Base-by-base conservation (phyloP, 1,140 invertebrate species). In the Andricus grossulariae region DNA sequence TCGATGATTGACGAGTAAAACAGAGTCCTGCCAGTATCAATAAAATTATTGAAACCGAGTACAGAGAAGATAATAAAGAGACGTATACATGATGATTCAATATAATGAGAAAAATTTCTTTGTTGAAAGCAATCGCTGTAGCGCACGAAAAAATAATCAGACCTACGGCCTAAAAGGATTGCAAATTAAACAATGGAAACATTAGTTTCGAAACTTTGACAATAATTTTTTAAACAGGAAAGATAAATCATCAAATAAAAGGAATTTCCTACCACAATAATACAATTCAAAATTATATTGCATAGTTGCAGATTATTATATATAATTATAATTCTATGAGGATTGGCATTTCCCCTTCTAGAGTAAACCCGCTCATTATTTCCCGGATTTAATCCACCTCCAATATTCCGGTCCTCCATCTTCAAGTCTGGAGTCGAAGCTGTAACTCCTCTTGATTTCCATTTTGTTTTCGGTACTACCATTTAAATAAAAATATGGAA, bases 201-300 rank as follows among this genome's bases (percentile, higher is more conserved):
- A 32, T 5, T 32, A 54, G 6, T 54, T 54, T 18, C 18, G 19
- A 8, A 45, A 45, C 8, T 45, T 45, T 0, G 10, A 45, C 39
- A 10, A 8, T 45, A 45, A 11, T 11, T 45, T 10, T 11, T 45
- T 11, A 45, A 45, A 11, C 39, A 45, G 7, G 39, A 45, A 45
- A 45, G 10, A 45, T 10, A 54, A 54, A 5, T 54, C 4, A n/a
- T 54, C 7, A 0, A 18, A 54, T 54, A 54, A 54, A 54, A 54
- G 10, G 4, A 54, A 4, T 18, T 18, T 54, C n/a, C 18, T 54
- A 54, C 52, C 52, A 54, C n/a, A 19, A 54, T 54, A 18, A 54
- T 18, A 54, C 52, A 54, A 54, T 54, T 54, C 52, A 54, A 18
- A n/a, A 54, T 54, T 18, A 54, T 54, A 18, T 19, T 54, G n/a